Conservation (phyloP, 2,888 invertebrate species). For the Acronicta psi region DNA sequence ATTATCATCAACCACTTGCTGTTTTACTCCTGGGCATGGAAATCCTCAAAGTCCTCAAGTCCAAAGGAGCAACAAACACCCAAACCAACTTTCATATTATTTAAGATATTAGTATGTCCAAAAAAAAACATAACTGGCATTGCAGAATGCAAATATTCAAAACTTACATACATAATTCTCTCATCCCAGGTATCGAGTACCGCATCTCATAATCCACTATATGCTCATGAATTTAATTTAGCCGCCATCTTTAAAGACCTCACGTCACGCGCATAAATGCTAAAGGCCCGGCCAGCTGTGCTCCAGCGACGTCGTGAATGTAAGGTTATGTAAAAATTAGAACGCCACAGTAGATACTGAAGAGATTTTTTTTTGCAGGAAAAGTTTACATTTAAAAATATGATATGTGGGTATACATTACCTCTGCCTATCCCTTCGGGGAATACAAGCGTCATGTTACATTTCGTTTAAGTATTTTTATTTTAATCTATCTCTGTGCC, state of each 20-base stretch:
- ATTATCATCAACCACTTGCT: too few species aligned
- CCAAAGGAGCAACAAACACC: too few species aligned
- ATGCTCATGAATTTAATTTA: conserved; percentile 71
- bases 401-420: too few species aligned
- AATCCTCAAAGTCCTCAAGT: too few species aligned
- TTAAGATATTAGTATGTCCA: too few species aligned
- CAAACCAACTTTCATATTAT: too few species aligned
- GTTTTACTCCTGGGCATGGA: too few species aligned
- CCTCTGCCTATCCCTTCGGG: too few species aligned
- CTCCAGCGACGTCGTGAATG: conserved; percentile 40
- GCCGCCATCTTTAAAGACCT: conserved; percentile 62
- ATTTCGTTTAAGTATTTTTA: too few species aligned
- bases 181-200: conserved; percentile 27
- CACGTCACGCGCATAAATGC: conserved; percentile 64
- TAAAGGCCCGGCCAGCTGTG: conserved; percentile 46
- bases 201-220: conserved; percentile 21
- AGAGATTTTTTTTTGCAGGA: neutral
- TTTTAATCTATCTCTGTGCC: too few species aligned
- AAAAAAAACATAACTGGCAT: conserved; percentile 34
- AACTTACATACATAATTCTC: conserved; percentile 32
- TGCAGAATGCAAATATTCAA: conserved; percentile 27
- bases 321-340: conserved; percentile 44
- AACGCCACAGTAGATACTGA: neutral
- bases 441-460: too few species aligned
- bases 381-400: neutral